Percentiles rank a stretch among this genome's conserved stretches.
phyloP scores from a whole-genome alignment of 2,888 invertebrate genomes.

The Scaeva pyrastri region DNA sequence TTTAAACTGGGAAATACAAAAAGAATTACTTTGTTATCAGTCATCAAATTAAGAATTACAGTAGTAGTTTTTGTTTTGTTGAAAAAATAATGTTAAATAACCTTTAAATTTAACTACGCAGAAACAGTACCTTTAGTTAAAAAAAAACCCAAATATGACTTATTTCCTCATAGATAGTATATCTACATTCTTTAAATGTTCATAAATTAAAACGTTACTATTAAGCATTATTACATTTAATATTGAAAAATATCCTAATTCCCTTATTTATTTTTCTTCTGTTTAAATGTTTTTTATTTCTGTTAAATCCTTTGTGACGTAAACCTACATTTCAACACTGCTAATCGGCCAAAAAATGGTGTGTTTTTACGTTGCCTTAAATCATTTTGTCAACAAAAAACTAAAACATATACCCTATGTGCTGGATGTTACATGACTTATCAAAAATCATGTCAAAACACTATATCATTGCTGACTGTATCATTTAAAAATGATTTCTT shows the following conservation, averaged over 20 bases:
- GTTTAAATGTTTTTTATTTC: constrained; percentile 59
- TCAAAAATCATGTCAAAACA: constrained; percentile 32
- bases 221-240: background rate
- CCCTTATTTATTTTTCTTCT: constrained; percentile 18
- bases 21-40: no score
- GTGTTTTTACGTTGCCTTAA: constrained; percentile 25
- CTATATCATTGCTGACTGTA: constrained; percentile 54
- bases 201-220: background rate
- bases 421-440: constrained; percentile 21
- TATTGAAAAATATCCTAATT: background rate
- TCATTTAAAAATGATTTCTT: constrained; percentile 57
- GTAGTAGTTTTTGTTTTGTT: background rate
- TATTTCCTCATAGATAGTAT: background rate
- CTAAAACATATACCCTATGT: background rate
- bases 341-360: constrained; percentile 20
- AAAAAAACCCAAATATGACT: background rate
- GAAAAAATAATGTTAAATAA: background rate
- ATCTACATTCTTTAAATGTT: constrained; percentile 1
- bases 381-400: constrained; percentile 49
- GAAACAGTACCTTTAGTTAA: background rate
- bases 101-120: background rate
- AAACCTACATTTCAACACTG: constrained; percentile 16
- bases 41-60: background rate
- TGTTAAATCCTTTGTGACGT: constrained; percentile 35
- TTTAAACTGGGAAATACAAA: background rate